A percentile compares a stretch with the other conserved stretches of the same genome.
Evolutionary conservation across 2,113 vertebrate species (phyloP).

Genomic region (Hirundichthys speculiger): DNA sequence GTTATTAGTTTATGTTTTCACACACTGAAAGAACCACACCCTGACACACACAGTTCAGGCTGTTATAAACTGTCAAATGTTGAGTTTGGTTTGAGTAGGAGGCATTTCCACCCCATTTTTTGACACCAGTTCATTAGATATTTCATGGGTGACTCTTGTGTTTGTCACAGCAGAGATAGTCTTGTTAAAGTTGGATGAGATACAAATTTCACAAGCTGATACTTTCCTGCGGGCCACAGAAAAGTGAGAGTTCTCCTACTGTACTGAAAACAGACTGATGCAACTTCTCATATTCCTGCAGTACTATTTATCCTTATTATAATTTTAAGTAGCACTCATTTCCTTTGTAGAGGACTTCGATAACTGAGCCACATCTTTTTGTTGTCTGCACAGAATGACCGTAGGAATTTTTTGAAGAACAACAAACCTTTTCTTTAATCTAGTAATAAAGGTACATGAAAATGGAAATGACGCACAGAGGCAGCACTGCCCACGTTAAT

Average conservation of each 20-base stretch:
- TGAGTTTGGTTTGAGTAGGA: slow-evolving; percentile 42
- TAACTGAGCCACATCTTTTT: too few relatives aligned
- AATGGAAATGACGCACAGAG: too few relatives aligned
- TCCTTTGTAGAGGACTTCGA: background rate
- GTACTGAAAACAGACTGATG: slow-evolving; percentile 14
- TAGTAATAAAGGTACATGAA: too few relatives aligned
- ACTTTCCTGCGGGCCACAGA: slow-evolving; percentile 9
- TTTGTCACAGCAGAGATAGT: slow-evolving; percentile 34
- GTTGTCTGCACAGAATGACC: too few relatives aligned
- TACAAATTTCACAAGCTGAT: slow-evolving; percentile 26
- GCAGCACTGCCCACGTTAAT: too few relatives aligned
- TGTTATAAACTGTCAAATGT: slow-evolving; percentile 8
- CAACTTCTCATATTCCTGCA: background rate
- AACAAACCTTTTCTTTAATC: too few relatives aligned
- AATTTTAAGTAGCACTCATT: background rate
- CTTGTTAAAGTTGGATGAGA: slow-evolving; percentile 12
- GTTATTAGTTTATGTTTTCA: slow-evolving; percentile 49
- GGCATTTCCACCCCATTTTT: slow-evolving; percentile 33
- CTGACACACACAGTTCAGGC: slow-evolving; percentile 18
- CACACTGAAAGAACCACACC: slow-evolving; percentile 56
- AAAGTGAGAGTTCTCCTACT: slow-evolving; percentile 43
- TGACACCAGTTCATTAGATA: slow-evolving; percentile 29
- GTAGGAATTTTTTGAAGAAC: too few relatives aligned
- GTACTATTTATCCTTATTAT: background rate
- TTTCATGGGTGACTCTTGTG: slow-evolving; percentile 37